Conservation (phyloP, 1,140 invertebrate genomes). For the Cryptotermes secundus region DNA sequence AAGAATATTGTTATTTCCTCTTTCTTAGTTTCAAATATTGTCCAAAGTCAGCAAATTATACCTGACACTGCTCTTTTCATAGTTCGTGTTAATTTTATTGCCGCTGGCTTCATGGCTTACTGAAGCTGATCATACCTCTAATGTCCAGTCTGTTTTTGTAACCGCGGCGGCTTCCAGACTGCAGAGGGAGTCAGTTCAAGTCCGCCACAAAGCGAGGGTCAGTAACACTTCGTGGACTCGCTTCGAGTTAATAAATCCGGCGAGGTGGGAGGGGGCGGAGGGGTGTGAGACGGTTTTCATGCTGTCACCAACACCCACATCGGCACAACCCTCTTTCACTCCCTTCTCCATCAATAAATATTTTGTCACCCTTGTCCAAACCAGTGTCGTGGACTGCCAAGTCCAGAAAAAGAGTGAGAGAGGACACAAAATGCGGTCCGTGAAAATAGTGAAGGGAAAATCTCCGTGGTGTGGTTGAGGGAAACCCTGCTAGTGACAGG, state of each 20-base stretch:
- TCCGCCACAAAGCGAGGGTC: background rate
- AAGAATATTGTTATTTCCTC: too few species aligned
- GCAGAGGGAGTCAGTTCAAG: background rate
- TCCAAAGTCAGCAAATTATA: background rate
- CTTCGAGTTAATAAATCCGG: slow-evolving; percentile 40
- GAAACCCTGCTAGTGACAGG: slow-evolving; percentile 23
- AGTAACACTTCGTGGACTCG: slow-evolving; percentile 23
- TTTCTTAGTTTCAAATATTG: too few species aligned
- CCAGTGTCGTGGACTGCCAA: slow-evolving; percentile 32
- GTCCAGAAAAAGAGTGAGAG: slow-evolving; percentile 29
- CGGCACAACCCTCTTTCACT: slow-evolving; percentile 9
- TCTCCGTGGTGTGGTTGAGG: background rate
- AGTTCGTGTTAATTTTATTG: background rate
- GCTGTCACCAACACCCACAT: slow-evolving; percentile 17
- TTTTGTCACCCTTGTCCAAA: slow-evolving; percentile 42
- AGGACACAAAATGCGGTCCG: background rate
- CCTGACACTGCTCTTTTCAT: background rate
- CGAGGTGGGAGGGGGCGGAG: slow-evolving; percentile 37
- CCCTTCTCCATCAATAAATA: slow-evolving; percentile 41
- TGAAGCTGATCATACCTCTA: background rate
- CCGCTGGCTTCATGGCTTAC: background rate
- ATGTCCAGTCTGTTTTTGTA: background rate
- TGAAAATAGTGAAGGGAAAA: slow-evolving; percentile 14
- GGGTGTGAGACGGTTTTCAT: slow-evolving; percentile 33
- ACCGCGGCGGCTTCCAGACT: background rate